Percentiles rank a stretch among this genome's conserved stretches.
These are phyloP conservation scores for Cephalopterus ornatus DNA, from an alignment of 2,113 vertebrate genomes.

Conservation along the genomic window DNA sequence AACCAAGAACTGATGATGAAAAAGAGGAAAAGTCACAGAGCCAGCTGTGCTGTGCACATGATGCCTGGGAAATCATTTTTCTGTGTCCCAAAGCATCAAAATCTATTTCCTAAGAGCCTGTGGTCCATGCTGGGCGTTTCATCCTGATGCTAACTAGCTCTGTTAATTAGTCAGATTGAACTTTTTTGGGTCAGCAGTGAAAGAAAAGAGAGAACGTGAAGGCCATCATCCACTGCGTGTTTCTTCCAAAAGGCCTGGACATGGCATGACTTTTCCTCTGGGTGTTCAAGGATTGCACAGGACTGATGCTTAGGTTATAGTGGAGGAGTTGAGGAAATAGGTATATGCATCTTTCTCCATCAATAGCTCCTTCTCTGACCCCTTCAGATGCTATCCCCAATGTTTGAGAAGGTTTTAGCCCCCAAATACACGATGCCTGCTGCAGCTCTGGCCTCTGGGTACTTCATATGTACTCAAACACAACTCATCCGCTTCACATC, in stretches of 20 bases:
- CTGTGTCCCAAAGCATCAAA: not conserved
- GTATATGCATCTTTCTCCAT: not conserved
- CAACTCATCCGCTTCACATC: not conserved
- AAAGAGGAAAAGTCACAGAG: conserved; percentile 38
- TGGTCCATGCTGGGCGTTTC: not conserved
- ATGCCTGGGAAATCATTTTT: not conserved
- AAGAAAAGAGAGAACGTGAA: not conserved
- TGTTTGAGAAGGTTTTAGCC: not conserved
- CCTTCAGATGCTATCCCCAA: not conserved
- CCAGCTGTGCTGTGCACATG: not conserved
- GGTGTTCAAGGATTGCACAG: not conserved
- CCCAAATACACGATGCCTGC: not conserved
- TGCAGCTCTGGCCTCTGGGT: not conserved
- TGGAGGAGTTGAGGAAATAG: not conserved
- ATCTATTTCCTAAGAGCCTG: not conserved
- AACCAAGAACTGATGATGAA: not conserved
- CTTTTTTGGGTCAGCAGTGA: not conserved
- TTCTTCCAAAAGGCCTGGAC: not conserved
- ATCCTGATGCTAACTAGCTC: not conserved
- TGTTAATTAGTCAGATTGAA: not conserved
- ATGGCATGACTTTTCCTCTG: not conserved
- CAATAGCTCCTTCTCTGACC: not conserved
- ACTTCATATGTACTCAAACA: not conserved
- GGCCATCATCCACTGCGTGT: rapidly evolving
- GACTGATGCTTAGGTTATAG: not conserved